Evolutionary conservation across 2,888 invertebrate species (phyloP), one percentile per base, ranked within the genome.

Genomic region (Athrips mouffetella): DNA sequence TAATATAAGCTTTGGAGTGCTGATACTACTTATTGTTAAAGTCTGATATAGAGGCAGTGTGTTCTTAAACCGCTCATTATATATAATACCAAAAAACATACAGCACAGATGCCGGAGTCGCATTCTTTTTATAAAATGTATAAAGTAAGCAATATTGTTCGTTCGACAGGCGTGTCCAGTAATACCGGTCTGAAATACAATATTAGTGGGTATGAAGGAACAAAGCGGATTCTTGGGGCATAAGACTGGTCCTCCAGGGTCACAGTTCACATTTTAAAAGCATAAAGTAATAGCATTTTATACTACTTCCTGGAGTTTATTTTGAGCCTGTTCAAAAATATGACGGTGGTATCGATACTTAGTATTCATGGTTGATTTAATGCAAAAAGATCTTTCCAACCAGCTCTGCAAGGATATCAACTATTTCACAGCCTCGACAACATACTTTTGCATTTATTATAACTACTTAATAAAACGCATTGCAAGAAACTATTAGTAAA

Each of bases 211-310:
- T 18, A 7, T 15, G 40, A 11, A 40, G 13, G 23, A 23, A 40
- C 40, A 23, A 25, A 13, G 40, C 40, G 40, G 35, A 35, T 35
- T 13, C 15, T 25, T 6, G 8, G 4, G 5, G 35, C 15, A 15
- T 7, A 30, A 4, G 37, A 37, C 37, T 20, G 23, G 40, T 40
- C 23, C n/a, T 13, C 25, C 40, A 40, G 21, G 40, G 40, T 40
- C 40, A 23, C 47, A 47, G 41, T 33, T 41, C 47, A 33, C 13
- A 15, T 47, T 39, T 40, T 30, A 20, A 47, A 40, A n/a, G n/a
- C 30, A 40, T 30, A 40, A 47, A 15, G 41, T 33, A 30, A 23
- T 21, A 16, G 30, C 41, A 41, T 21, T 29, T 15, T 29, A 21
- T 29, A 33, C 15, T 10, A 47, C 40, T 47, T 47, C 47, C 47